Base-by-base conservation (phyloP, 2,113 vertebrate species). In the Archilochus colubris region DNA sequence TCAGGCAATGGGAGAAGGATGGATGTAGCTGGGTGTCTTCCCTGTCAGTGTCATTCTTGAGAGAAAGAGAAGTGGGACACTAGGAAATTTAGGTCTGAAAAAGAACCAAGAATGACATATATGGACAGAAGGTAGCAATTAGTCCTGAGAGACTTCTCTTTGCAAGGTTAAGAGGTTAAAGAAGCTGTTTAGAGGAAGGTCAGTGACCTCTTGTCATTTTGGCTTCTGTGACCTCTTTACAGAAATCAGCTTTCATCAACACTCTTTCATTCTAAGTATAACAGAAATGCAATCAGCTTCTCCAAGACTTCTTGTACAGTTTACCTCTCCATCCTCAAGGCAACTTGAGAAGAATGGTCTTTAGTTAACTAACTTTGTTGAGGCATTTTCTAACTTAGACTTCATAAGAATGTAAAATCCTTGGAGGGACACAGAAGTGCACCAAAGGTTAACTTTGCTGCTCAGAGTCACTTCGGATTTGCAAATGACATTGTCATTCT, bases 401-500 rank as follows among this genome's bases (percentile, higher is more conserved):
- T 95, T 91, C 9, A 3, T 72, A 82, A 86, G 64, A 83, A 63
- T 1, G 2, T 75, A 67, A 70, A 88, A 78, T 61, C n/a, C 64
- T 95, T 86, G 44, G 57, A 84, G 69, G 44, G 75, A 72, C 55
- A 68, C 53, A 75, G n/a, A 59, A 84, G 23, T 38, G 44, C 64
- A 81, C 40, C 63, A 74, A 95, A 95, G 58, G 61, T 93, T 94
- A 88, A 50, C 79, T 77, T 58, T 11, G 64, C 57, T 57, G 30
- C 64, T 86, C 66, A 80, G 44, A 86, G 64, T 40, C 64, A 38
- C 68, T 91, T 90, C 76, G 75, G 27, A 62, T 94, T 88, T 94
- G 50, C 76, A 93, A 95, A 95, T 86, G 82, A 36, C 82, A 81
- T 64, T 95, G 94, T 84, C 95, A 86, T 94, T 77, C 68, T 78